Conservation (phyloP, 2,797 vertebrate species). For the Phalloptychus januarius region DNA sequence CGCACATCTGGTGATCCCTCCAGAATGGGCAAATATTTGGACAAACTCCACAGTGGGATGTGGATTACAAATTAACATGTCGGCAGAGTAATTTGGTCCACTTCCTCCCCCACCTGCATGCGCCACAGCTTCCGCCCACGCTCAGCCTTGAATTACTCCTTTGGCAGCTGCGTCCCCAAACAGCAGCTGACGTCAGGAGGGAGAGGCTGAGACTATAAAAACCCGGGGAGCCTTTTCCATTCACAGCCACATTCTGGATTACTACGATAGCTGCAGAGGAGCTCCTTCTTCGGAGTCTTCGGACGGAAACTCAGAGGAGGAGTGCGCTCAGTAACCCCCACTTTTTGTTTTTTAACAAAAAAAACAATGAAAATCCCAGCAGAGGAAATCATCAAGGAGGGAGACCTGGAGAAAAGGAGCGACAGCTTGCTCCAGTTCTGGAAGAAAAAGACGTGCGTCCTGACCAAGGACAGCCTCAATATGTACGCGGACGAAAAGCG, state of each 20-base stretch:
- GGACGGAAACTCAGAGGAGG: slow-evolving; percentile 31
- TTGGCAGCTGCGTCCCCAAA: slow-evolving; percentile 71
- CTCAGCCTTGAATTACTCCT: slow-evolving; percentile 68
- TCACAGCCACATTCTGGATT: slow-evolving; percentile 71
- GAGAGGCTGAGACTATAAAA: slow-evolving; percentile 64
- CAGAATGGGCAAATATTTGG: slow-evolving; percentile 57
- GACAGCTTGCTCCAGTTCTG: slow-evolving; percentile 95
- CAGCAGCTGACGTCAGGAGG: slow-evolving; percentile 75
- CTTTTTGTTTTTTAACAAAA: no score
- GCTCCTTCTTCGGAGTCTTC: slow-evolving; percentile 53
- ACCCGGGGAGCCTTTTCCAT: slow-evolving; percentile 41
- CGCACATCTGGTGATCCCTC: slow-evolving; percentile 41
- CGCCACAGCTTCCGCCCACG: slow-evolving; percentile 71
- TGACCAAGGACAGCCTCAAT: slow-evolving; percentile 91
- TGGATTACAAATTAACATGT: slow-evolving; percentile 71
- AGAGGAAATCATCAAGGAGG: slow-evolving; percentile 86
- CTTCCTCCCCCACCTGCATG: slow-evolving; percentile 54
- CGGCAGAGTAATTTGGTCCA: slow-evolving; percentile 57
- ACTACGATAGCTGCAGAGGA: slow-evolving; percentile 19
- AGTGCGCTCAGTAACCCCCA: neutral
- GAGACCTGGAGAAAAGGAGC: slow-evolving; percentile 97
- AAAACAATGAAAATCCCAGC: slow-evolving; percentile 81
- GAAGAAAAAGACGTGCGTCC: slow-evolving; percentile 94
- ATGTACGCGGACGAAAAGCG: slow-evolving; percentile 89
- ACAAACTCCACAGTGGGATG: slow-evolving; percentile 49